Evolutionary conservation across 2,888 invertebrate genomes (phyloP).

Genomic region (Tigriopus californicus): DNA sequence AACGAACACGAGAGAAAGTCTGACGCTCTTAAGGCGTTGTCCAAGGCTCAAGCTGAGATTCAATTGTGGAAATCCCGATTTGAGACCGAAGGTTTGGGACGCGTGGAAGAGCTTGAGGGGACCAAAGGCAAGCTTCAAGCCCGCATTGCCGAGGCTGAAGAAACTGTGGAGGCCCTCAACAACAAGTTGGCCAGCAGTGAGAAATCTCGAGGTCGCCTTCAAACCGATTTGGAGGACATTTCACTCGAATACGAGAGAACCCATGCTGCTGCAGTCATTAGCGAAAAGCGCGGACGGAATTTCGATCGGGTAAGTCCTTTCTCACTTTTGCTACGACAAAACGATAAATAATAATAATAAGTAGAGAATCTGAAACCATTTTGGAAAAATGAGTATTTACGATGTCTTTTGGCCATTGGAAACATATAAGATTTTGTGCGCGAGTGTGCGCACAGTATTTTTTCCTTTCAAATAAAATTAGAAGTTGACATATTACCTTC

Average conservation of each 20-base stretch:
- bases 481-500: no score
- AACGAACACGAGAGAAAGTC: conserved; percentile 32
- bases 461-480: no score
- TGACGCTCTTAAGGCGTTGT: conserved; percentile 24
- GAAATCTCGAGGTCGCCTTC: conserved; percentile 90
- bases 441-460: no score
- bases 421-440: no score
- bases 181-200: conserved; percentile 73
- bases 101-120: conserved; percentile 20
- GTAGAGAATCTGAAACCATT: no score
- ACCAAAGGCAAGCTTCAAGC: conserved; percentile 28
- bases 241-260: conserved; percentile 95
- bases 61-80: conserved; percentile 96
- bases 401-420: no score
- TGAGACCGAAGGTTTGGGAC: conserved; percentile 87
- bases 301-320: conserved; percentile 52
- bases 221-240: conserved; percentile 91
- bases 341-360: no score
- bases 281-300: conserved; percentile 98
- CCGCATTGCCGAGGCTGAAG: conserved; percentile 35
- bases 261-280: conserved; percentile 95
- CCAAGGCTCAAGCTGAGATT: conserved; percentile 92
- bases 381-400: no score
- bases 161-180: conserved; percentile 34
- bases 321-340: no score